Conservation (phyloP, 1,140 invertebrate genomes). For the Trichonephila clavipes region DNA sequence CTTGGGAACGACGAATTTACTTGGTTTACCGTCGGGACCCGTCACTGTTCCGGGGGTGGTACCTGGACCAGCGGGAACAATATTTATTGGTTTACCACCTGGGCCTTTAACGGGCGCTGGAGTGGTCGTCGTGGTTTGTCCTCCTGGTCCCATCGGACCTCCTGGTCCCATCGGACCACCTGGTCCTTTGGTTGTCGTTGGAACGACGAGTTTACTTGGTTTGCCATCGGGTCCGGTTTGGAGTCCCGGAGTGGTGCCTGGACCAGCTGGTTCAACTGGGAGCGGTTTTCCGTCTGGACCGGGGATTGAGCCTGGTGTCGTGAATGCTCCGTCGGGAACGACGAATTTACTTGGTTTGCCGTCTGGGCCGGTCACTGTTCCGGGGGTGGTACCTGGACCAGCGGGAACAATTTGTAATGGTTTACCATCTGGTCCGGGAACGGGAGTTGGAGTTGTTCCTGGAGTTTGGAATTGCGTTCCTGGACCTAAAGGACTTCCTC, state of each 20-base stretch:
- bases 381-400: neutral
- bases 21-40: conserved; percentile 4
- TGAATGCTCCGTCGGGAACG: neutral
- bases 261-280: neutral
- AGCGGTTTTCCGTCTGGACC: conserved; percentile 2
- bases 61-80: too few species aligned
- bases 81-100: too few species aligned
- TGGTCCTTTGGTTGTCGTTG: neutral
- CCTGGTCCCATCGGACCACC: neutral
- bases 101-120: too few species aligned
- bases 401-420: conserved; percentile 1
- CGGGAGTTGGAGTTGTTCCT: neutral
- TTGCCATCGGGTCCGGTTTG: conserved; percentile 38
- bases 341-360: neutral
- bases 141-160: too few species aligned
- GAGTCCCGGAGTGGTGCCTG: conserved; percentile 2
- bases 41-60: neutral
- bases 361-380: neutral
- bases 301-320: neutral
- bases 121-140: too few species aligned
- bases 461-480: neutral
- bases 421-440: neutral
- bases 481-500: neutral
- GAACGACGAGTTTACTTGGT: neutral
- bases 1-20: neutral